These are phyloP conservation scores for Glaucomys volans DNA, from an alignment of 2,113 vertebrate genomes.

Conservation along the genomic window DNA sequence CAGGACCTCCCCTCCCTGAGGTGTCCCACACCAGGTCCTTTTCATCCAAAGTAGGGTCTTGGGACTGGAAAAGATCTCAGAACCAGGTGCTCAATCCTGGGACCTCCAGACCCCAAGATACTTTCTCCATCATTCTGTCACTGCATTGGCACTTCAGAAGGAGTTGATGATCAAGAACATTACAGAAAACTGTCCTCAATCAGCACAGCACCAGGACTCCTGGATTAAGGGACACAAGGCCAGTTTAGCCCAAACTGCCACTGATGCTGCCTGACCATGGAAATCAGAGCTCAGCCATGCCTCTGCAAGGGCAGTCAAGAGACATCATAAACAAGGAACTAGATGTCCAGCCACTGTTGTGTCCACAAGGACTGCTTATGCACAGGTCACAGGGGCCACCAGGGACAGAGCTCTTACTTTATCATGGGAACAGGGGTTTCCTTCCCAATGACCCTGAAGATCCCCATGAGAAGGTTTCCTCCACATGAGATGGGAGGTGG, in stretches of 20 bases:
- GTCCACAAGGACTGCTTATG: background rate
- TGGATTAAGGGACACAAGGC: background rate
- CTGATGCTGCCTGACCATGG: background rate
- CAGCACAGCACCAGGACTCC: background rate
- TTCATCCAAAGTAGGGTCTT: background rate
- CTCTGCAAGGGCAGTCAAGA: background rate
- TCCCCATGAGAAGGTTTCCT: background rate
- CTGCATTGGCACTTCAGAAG: background rate
- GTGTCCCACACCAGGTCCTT: no score
- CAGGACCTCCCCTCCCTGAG: background rate
- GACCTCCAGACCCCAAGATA: background rate
- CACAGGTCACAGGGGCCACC: background rate
- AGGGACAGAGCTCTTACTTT: no score
- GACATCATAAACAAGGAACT: background rate
- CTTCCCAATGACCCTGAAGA: background rate
- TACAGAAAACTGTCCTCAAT: background rate
- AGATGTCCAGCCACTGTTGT: background rate
- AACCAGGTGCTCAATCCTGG: background rate
- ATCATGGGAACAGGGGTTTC: background rate
- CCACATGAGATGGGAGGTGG: background rate
- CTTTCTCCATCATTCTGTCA: background rate
- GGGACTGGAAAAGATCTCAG: background rate
- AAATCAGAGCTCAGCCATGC: background rate
- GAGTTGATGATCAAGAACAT: background rate
- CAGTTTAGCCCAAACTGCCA: background rate